Evolutionary conservation across 2,113 vertebrate species (phyloP).

Genomic region (Eulemur macaco): DNA sequence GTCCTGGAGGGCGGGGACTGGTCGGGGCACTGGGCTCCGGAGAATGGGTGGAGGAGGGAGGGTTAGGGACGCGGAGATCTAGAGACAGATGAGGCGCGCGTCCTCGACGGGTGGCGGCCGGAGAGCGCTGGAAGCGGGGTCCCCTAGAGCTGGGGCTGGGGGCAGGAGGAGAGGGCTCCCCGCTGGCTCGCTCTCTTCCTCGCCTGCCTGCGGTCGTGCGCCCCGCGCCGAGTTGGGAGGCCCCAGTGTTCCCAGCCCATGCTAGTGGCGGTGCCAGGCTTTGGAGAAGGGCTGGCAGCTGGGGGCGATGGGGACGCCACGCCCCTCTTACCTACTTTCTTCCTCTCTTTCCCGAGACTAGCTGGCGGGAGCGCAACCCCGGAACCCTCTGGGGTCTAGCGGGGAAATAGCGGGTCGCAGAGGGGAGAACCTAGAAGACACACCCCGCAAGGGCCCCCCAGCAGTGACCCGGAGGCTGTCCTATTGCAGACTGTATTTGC

Average conservation of each 20-base stretch:
- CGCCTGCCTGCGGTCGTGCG: background rate
- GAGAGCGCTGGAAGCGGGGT: background rate
- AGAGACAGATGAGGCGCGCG: background rate
- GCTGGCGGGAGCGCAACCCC: background rate
- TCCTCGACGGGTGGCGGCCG: background rate
- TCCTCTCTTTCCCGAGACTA: background rate
- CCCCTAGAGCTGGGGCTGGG: background rate
- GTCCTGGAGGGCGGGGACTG: constrained; percentile 60
- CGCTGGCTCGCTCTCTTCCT: background rate
- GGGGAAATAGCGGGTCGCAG: background rate
- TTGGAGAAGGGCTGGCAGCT: background rate
- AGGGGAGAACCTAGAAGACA: background rate
- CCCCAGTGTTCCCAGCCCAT: background rate
- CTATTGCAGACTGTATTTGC: background rate
- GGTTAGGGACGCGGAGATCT: background rate
- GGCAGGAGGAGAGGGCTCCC: background rate
- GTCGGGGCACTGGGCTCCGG: constrained; percentile 44
- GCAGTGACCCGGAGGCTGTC: background rate
- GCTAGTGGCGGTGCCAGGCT: background rate
- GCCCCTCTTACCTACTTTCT: constrained; percentile 53
- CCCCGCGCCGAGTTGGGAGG: background rate
- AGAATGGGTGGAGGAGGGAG: constrained; percentile 1
- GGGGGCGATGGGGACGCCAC: constrained; percentile 46
- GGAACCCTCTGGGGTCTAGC: background rate
- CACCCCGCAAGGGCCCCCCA: background rate